Base-by-base conservation (phyloP, 2,888 invertebrate genomes). In the Marasmarcha lunaedactyla region DNA sequence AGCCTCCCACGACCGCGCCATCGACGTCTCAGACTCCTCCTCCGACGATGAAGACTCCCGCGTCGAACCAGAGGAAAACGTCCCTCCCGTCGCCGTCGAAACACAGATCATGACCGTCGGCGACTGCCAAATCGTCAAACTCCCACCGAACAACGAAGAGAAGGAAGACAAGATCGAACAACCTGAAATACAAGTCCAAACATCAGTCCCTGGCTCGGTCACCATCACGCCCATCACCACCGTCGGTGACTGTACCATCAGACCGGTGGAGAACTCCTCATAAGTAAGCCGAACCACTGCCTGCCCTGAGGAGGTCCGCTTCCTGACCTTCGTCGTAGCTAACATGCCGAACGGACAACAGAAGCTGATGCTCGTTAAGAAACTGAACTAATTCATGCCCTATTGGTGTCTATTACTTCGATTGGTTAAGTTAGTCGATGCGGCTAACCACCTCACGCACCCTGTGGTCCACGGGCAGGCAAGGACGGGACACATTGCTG, bases 101-200 rank as follows among this genome's bases (percentile, higher is more conserved):
- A 69, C 78, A 1, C 78, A 74, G 42, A 72, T 81, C 36, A 74
- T 84, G 76, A 84, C 79, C n/a, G 81, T 83, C 1, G 84, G 84
- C 3, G 84, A 84, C 59, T 83, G 84, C 46, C 84, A 84, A 58
- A 84, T 83, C 36, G 78, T 83, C 25, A 84, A 83, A 43, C 68
- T 83, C 2, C 78, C 79, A 11, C 62, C 73, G 5, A 59, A 49
- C 14, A 57, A 50, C 30, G 77, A 74, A 0, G 70, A 72, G 0
- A 63, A 70, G 36, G 71, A 71, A 1, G 69, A 73, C 1, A 63
- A 63, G 38, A 39, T 46, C n/a, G 67, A 68, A 3, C 59, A 54
- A 4, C 55, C 54, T 1, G 68, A 69, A 14, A 48, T 48, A 33
- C 39, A 57, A 4, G 63, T 65, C 1, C 55, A 65, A 5, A 57